Evolutionary conservation across 2,797 vertebrate species (phyloP).

Genomic region (Silurus lanzhouensis): DNA sequence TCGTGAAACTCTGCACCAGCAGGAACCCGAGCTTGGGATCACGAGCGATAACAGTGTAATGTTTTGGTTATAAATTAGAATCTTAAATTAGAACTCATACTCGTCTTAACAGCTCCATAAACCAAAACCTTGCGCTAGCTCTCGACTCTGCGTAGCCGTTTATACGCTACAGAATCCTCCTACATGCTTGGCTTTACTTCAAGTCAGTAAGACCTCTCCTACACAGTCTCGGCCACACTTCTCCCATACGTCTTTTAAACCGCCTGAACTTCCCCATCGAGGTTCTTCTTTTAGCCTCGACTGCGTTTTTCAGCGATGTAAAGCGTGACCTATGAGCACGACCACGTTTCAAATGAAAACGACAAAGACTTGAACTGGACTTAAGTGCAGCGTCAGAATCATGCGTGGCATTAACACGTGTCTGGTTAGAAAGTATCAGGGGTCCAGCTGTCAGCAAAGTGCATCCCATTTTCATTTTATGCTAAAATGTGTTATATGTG

Average conservation of each 20-base stretch:
- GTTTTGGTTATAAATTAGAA: background rate
- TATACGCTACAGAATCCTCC: constrained; percentile 15
- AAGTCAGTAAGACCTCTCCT: constrained; percentile 23
- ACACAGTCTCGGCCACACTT: constrained; percentile 18
- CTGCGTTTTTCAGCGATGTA: background rate
- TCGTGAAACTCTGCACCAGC: background rate
- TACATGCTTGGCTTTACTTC: constrained; percentile 16
- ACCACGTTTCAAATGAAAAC: background rate
- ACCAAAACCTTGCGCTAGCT: background rate
- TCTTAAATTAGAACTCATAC: background rate
- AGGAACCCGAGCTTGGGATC: background rate
- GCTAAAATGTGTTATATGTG: no score
- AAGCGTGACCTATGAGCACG: background rate
- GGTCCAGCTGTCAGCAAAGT: background rate
- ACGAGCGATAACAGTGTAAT: background rate
- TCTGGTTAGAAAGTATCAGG: background rate
- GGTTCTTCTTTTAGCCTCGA: background rate
- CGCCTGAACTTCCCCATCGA: background rate
- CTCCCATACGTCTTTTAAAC: background rate
- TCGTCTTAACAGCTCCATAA: background rate
- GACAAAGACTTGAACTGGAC: background rate
- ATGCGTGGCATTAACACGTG: background rate
- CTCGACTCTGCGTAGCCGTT: background rate
- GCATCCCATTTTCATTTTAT: constrained; percentile 6
- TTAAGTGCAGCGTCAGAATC: background rate